Percentiles rank a stretch among this genome's conserved stretches.
These are phyloP conservation scores for Rhogogaster chlorosoma DNA, from an alignment of 2,888 invertebrate genomes.

Conservation along the genomic window DNA sequence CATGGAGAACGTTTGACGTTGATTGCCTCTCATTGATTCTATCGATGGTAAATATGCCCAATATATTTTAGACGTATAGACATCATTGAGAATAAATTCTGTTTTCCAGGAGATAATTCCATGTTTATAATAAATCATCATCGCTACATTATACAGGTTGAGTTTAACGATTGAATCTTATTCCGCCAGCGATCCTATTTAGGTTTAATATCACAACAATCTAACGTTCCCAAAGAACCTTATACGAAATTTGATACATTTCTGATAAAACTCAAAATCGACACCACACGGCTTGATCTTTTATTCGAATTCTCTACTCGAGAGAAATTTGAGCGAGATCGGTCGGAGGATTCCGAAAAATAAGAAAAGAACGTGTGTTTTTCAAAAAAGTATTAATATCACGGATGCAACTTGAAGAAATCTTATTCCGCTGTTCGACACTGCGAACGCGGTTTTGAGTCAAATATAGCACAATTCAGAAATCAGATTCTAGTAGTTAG, in stretches of 20 bases:
- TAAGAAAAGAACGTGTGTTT: not conserved
- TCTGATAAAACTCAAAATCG: not conserved
- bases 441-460: not conserved
- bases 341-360: not conserved
- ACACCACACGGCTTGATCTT: not conserved
- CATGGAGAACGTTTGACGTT: not conserved
- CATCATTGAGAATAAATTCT: too few relatives aligned
- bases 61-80: not conserved
- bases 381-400: too few relatives aligned
- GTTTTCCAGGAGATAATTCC: not conserved
- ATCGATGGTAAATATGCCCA: not conserved
- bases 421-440: not conserved
- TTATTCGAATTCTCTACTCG: not conserved
- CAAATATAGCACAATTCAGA: not conserved
- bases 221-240: not conserved
- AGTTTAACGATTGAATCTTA: not conserved
- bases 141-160: not conserved
- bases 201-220: not conserved
- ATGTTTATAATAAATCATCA: not conserved
- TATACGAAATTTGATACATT: not conserved
- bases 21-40: conserved; percentile 11
- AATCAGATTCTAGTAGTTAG: not conserved
- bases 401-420: too few relatives aligned
- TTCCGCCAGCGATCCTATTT: not conserved
- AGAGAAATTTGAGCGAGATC: not conserved